These are phyloP conservation scores for Hyalella azteca DNA, from an alignment of 2,888 invertebrate species.

Conservation along the genomic window DNA sequence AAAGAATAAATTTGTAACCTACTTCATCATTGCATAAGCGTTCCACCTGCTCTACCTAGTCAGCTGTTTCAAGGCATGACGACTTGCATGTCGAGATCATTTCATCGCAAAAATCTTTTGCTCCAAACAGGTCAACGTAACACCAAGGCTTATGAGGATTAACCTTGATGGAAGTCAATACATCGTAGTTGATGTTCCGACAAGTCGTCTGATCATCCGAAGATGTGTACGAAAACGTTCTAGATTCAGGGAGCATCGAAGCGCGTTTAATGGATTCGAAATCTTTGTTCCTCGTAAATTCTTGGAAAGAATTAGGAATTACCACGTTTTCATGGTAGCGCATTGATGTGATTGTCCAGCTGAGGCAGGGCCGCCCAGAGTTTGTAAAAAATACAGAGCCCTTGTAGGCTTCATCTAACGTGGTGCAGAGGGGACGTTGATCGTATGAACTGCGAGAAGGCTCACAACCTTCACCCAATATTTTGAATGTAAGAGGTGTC, in stretches of 20 bases:
- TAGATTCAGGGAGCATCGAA: neutral
- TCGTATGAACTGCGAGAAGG: neutral
- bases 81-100: neutral
- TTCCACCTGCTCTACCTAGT: neutral
- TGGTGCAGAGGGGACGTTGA: neutral
- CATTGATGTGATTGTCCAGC: constrained; percentile 3
- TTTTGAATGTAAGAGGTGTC: neutral
- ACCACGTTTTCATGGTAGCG: neutral
- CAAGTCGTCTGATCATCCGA: neutral
- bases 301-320: neutral
- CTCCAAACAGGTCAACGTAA: neutral
- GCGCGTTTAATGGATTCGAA: too few relatives aligned
- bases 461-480: neutral
- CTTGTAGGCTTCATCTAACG: neutral
- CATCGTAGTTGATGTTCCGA: neutral
- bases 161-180: neutral
- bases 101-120: constrained; percentile 11
- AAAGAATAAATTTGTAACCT: neutral
- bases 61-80: neutral
- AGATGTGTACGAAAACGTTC: neutral
- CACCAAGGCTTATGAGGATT: neutral
- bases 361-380: neutral
- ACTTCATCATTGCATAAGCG: neutral
- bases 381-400: constrained; percentile 6
- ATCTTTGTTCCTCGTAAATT: too few relatives aligned